Conservation (phyloP, 2,113 vertebrate genomes). For the Toxotes jaculatrix region DNA sequence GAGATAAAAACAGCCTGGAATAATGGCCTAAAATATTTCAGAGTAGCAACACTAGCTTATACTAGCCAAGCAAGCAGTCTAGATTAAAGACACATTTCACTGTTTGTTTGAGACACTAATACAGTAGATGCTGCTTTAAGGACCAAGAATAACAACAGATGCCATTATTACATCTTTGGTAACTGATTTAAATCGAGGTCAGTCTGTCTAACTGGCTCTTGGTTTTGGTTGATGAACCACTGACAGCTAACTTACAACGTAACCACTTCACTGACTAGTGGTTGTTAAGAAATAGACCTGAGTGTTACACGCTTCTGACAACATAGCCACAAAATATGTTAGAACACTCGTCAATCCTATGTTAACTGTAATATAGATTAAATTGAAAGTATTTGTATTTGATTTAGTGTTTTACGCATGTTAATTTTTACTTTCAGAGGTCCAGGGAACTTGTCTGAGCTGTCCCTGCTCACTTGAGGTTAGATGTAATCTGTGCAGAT, state of each 20-base stretch:
- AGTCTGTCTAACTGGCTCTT: constrained; percentile 1
- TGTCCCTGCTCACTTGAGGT: constrained; percentile 36
- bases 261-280: constrained; percentile 1
- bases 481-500: constrained; percentile 18
- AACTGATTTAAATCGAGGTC: background rate
- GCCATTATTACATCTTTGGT: background rate
- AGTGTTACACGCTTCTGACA: constrained; percentile 19
- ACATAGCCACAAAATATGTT: constrained; percentile 31
- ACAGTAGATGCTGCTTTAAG: constrained; percentile 40
- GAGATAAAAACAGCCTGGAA: background rate
- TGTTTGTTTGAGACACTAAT: constrained; percentile 38
- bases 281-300: constrained; percentile 7
- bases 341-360: constrained; percentile 40
- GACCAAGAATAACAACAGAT: constrained; percentile 30
- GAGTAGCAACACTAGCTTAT: constrained; percentile 51
- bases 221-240: constrained; percentile 8
- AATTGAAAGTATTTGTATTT: constrained; percentile 54
- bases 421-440: constrained; percentile 42
- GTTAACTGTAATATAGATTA: constrained; percentile 15
- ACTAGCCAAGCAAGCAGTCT: constrained; percentile 1
- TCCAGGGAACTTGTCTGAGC: constrained; percentile 29
- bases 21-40: constrained; percentile 2
- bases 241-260: background rate
- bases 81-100: constrained; percentile 33
- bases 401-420: constrained; percentile 41